Conservation (phyloP, 1,140 invertebrate genomes). For the Cotesia chilonis region DNA sequence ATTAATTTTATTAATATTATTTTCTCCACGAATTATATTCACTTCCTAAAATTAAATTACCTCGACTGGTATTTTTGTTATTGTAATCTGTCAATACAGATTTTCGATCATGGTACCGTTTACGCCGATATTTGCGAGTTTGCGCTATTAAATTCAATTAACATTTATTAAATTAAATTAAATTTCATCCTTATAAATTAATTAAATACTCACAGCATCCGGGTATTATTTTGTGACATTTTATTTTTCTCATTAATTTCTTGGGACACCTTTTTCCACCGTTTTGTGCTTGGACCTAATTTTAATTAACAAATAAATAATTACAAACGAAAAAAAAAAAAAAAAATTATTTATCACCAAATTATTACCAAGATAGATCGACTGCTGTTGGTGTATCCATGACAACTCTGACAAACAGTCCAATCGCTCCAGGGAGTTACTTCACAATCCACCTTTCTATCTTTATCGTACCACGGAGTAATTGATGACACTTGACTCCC, state of each 20-base stretch:
- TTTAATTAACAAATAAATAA: not conserved
- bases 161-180: constrained; percentile 3
- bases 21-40: not conserved
- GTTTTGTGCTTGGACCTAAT: constrained; percentile 69
- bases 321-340: constrained; percentile 42
- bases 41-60: constrained; percentile 12
- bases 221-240: constrained; percentile 59
- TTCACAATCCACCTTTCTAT: constrained; percentile 65
- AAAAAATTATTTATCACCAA: constrained; percentile 5
- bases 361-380: constrained; percentile 61
- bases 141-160: constrained; percentile 22
- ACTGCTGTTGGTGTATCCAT: constrained; percentile 63
- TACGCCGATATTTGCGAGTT: constrained; percentile 22
- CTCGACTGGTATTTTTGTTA: constrained; percentile 43
- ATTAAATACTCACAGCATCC: constrained; percentile 56
- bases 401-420: constrained; percentile 72
- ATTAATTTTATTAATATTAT: constrained; percentile 37
- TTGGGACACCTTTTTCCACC: constrained; percentile 76
- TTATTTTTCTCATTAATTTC: constrained; percentile 66
- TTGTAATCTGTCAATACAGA: constrained; percentile 50
- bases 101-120: constrained; percentile 46
- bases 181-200: constrained; percentile 9
- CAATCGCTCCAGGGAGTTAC: constrained; percentile 72
- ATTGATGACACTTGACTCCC: constrained; percentile 54
- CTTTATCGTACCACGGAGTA: constrained; percentile 39